phyloP scores from a whole-genome alignment of 2,113 vertebrate genomes.

The Catagonus wagneri region DNA sequence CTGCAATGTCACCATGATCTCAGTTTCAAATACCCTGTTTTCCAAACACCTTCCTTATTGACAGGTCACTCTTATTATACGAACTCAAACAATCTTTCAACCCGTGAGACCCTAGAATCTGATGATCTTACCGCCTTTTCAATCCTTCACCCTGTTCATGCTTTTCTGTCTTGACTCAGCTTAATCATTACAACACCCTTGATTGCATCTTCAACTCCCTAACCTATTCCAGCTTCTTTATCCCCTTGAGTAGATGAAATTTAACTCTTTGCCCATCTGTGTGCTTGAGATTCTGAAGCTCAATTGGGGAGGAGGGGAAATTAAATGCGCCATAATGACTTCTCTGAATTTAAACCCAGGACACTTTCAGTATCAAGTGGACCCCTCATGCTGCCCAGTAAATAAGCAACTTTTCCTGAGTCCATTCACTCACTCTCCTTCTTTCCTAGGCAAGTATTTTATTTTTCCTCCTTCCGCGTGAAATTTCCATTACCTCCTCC shows the following conservation, averaged over 20 bases:
- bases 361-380: background rate
- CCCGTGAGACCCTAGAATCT: background rate
- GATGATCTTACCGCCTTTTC: background rate
- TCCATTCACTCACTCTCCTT: background rate
- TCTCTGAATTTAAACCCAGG: background rate
- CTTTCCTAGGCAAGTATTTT: background rate
- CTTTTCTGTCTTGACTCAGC: background rate
- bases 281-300: too few relatives aligned
- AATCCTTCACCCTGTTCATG: background rate
- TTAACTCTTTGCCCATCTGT: background rate
- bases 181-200: background rate
- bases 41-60: background rate
- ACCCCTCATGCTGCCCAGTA: background rate
- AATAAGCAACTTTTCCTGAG: background rate
- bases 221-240: background rate
- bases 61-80: background rate
- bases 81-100: background rate
- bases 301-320: background rate
- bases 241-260: background rate
- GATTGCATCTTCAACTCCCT: background rate
- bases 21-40: background rate
- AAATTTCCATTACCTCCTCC: background rate
- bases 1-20: background rate
- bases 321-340: accelerated
- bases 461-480: background rate